Percentiles rank a stretch among this genome's conserved stretches.
phyloP scores from a whole-genome alignment of 2,797 vertebrate species.

The Antennarius maculatus region DNA sequence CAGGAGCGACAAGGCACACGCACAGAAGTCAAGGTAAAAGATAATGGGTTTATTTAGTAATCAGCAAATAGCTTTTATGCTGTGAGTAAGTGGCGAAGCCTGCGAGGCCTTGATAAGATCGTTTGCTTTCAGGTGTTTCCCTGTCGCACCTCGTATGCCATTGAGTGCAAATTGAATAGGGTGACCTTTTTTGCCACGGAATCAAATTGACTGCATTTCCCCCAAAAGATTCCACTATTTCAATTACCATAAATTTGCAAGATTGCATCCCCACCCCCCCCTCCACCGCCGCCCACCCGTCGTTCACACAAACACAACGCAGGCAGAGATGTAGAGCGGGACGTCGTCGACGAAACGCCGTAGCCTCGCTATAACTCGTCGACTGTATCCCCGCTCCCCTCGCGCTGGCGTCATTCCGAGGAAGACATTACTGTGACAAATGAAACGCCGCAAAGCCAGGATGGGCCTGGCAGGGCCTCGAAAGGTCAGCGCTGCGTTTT shows the following conservation, averaged over 20 bases:
- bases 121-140: constrained; percentile 89
- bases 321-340: constrained; percentile 20
- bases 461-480: constrained; percentile 70
- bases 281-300: background rate
- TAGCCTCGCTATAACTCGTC: constrained; percentile 45
- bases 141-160: constrained; percentile 76
- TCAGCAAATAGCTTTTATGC: constrained; percentile 87
- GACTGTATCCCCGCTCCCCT: constrained; percentile 50
- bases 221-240: constrained; percentile 86
- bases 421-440: constrained; percentile 81
- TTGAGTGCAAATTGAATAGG: constrained; percentile 89
- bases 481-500: constrained; percentile 77
- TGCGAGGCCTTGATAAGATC: constrained; percentile 84
- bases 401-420: constrained; percentile 65
- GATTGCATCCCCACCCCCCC: constrained; percentile 65
- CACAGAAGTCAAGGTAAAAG: constrained; percentile 80
- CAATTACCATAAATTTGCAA: constrained; percentile 87
- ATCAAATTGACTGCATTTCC: constrained; percentile 88
- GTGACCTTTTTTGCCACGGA: constrained; percentile 87
- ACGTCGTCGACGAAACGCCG: constrained; percentile 36
- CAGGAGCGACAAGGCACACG: constrained; percentile 36
- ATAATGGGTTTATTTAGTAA: constrained; percentile 89
- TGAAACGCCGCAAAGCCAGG: constrained; percentile 68
- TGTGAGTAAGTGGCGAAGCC: constrained; percentile 81
- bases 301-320: constrained; percentile 25